Evolutionary conservation across 2,888 invertebrate genomes (phyloP), one percentile per base, ranked within the genome.

Genomic region (Zeuzera pyrina): DNA sequence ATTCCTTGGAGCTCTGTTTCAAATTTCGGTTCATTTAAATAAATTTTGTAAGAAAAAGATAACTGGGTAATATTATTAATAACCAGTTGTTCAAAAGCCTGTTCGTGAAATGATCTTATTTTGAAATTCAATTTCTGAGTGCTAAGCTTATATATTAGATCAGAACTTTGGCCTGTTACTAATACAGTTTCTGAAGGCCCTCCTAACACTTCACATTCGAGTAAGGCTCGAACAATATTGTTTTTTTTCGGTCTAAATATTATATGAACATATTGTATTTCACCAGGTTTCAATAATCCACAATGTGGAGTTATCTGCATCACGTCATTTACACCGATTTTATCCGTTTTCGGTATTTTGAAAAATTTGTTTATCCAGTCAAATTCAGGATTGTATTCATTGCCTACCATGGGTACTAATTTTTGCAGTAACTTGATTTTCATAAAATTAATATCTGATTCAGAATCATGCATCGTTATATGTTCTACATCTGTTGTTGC

Each of bases 141-240:
- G 41, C 84, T 81, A 16, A 89, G 54, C 22, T 56, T 56, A 44
- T 85, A 89, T 37, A 68, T 64, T 31, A 88, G 58, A 33, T 76
- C 67, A 3, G 86, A 84, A 35, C 86, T 83, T 49, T 69, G 73
- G 1, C 86, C 89, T 1, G 59, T 62, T 2, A 89, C 60, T 21
- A 55, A 35, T 14, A 89, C 53, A 1, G 52, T 43, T 60, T 88
- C 86, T 0, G 84, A 47, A 2, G 86, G 86, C 1, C 89, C 89
- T 5, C 86, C 87, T 19, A 83, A 49, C 14, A 89, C 78, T 41
- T 85, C 72, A 49, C 87, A 88, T 36, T 83, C 63, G 0, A 85
- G 59, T 15, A 56, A 47, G n/a, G 83, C 86, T 33, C 64, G 61
- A 2, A 87, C 56, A 31, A 50, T 69, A 4, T 77, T 72, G 42